These are phyloP conservation scores for Tapirus terrestris DNA, from an alignment of 2,113 vertebrate genomes.

Conservation along the genomic window DNA sequence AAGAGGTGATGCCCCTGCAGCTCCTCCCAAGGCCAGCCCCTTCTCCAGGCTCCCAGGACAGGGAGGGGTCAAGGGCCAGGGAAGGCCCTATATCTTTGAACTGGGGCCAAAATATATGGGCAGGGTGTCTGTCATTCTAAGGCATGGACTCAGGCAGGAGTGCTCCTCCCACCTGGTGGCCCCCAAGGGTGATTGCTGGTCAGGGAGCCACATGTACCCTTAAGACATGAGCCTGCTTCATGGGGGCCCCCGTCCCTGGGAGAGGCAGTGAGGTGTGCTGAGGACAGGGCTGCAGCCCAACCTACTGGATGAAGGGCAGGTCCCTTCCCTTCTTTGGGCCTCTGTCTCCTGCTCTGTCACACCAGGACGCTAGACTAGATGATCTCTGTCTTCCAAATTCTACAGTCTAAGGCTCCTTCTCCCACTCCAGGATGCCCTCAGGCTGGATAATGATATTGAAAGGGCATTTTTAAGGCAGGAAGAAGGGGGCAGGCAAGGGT, in stretches of 20 bases:
- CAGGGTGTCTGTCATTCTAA: slow-evolving; percentile 47
- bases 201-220: slow-evolving; percentile 50
- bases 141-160: slow-evolving; percentile 44
- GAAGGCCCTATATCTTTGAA: not conserved
- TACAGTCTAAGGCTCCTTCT: not conserved
- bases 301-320: not conserved
- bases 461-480: slow-evolving; percentile 73
- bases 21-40: slow-evolving; percentile 26
- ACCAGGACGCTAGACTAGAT: not conserved
- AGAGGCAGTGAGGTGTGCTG: slow-evolving; percentile 52
- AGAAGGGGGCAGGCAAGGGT: not conserved
- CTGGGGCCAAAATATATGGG: not conserved
- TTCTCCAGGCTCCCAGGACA: not conserved
- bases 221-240: slow-evolving; percentile 13
- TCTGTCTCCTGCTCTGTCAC: not conserved
- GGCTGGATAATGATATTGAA: not conserved
- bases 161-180: slow-evolving; percentile 1
- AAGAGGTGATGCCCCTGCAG: slow-evolving; percentile 65
- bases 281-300: not conserved
- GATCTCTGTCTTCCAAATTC: not conserved
- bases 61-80: not conserved
- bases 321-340: not conserved
- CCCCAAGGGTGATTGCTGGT: slow-evolving; percentile 72
- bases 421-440: not conserved
- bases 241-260: not conserved